These are phyloP conservation scores for Actinia tenebrosa DNA, from an alignment of 64 coral and sea anemone species.

Conservation along the genomic window DNA sequence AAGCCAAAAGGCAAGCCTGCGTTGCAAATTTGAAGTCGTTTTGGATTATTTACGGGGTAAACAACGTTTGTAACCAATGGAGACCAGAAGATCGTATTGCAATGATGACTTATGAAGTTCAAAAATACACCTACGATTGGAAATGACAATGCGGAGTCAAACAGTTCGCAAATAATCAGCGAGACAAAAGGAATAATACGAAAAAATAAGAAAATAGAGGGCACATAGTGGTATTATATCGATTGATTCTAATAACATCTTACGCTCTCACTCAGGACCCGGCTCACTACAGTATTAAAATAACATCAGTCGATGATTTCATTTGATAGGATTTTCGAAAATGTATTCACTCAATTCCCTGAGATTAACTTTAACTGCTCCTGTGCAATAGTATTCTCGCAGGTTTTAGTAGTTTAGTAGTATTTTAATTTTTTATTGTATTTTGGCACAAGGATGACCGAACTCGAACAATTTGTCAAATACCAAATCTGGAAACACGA, in stretches of 20 bases:
- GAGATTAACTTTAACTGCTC: background rate
- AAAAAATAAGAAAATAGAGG: background rate
- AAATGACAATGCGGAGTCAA: background rate
- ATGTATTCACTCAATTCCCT: background rate
- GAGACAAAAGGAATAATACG: background rate
- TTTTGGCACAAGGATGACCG: background rate
- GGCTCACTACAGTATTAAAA: background rate
- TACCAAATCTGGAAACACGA: background rate
- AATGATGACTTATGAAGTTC: background rate
- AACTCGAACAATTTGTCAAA: background rate
- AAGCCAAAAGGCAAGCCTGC: background rate
- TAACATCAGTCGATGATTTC: background rate
- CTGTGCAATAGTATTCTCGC: background rate
- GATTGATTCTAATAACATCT: background rate
- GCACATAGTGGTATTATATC: background rate
- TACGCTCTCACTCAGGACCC: background rate
- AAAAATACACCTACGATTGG: background rate
- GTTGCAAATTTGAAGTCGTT: background rate
- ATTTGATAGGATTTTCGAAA: background rate
- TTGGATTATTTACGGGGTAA: background rate
- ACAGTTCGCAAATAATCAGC: background rate
- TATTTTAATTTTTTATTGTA: conserved; percentile 6
- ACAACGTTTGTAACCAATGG: background rate
- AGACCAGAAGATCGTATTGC: background rate
- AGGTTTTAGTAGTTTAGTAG: background rate